Percentiles rank a stretch among this genome's conserved stretches.
phyloP scores from a whole-genome alignment of 2,888 invertebrate genomes.

The Phragmatobia fuliginosa region DNA sequence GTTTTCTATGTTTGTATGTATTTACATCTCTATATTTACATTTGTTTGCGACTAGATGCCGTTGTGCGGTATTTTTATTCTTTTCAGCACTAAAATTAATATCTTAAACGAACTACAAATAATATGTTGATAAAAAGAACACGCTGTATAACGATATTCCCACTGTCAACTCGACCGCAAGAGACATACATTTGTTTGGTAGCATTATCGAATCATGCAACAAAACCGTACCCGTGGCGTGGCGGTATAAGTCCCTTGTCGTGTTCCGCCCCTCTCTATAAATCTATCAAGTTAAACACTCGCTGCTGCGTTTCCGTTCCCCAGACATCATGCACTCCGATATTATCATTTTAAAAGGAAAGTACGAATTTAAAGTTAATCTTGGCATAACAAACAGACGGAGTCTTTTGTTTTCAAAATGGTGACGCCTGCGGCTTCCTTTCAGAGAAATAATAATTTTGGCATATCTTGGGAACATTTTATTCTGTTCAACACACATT shows the following conservation, averaged over 20 bases:
- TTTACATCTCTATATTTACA: no score
- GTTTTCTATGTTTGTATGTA: no score
- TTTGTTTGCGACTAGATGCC: no score
- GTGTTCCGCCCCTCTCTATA: slow-evolving; percentile 63
- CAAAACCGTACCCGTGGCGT: slow-evolving; percentile 21
- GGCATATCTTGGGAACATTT: neutral
- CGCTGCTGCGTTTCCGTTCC: slow-evolving; percentile 53
- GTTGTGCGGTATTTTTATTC: no score
- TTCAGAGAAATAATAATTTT: neutral
- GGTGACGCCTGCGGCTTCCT: neutral
- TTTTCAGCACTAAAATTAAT: neutral
- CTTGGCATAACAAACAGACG: neutral
- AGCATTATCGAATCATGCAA: slow-evolving; percentile 25
- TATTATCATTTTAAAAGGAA: slow-evolving; percentile 29
- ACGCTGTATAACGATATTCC: slow-evolving; percentile 10
- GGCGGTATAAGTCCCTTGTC: slow-evolving; percentile 54
- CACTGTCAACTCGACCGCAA: slow-evolving; percentile 19
- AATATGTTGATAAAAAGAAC: neutral
- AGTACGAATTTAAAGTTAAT: slow-evolving; percentile 14
- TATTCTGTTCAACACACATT: no score
- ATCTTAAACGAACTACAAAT: neutral
- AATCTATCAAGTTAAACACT: slow-evolving; percentile 68
- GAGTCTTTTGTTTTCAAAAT: neutral
- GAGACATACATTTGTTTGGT: slow-evolving; percentile 21
- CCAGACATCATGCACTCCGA: slow-evolving; percentile 26